Base-by-base conservation (phyloP, 1,140 invertebrate genomes). In the Drusus annulatus region DNA sequence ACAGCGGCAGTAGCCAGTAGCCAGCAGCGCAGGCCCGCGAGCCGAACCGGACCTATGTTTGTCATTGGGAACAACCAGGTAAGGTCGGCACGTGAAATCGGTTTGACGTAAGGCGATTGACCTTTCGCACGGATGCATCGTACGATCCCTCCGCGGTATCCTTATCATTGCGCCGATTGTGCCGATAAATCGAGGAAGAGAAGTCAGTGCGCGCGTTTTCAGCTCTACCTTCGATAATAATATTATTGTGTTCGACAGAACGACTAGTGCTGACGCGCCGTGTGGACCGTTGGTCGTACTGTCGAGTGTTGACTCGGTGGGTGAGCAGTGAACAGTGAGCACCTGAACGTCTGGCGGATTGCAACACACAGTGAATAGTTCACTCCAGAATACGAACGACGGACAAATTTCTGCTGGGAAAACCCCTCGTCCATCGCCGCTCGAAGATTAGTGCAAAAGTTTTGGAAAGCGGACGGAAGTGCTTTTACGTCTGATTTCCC, bases 1-100 rank as follows among this genome's bases (percentile, higher is more conserved):
- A 13, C 36, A 45, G 36, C 36, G 36, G 8, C 36, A 45, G 10
- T 45, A 45, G 36, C n/a, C 54, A 16, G 23, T n/a, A 63, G 31
- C 45, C 69, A 56, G 51, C 28, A 56, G 13, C 31, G 31, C 16
- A 15, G 62, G 62, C 62, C 62, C 62, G 23, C 68, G 31, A 76
- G 51, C 25, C 62, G 76, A 78, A 78, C 76, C 76, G 63, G 77
- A 79, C 65, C 77, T 73, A 60, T 50, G 65, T 71, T 21, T 60
- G 77, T 79, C 77, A 79, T 79, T 60, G 77, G 62, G 50, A 21
- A 62, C 77, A 45, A 54, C 77, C 52, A 69, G 63, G 77, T 79
- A 73, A 79, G 77, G 77, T 79, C 77, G 77, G 77, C 77, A 79
- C 77, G 77, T 79, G 77, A 79, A 73, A 79, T 79, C 77, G 23